Base-by-base conservation (phyloP, 2,888 invertebrate genomes). In the Agrilus mali region DNA sequence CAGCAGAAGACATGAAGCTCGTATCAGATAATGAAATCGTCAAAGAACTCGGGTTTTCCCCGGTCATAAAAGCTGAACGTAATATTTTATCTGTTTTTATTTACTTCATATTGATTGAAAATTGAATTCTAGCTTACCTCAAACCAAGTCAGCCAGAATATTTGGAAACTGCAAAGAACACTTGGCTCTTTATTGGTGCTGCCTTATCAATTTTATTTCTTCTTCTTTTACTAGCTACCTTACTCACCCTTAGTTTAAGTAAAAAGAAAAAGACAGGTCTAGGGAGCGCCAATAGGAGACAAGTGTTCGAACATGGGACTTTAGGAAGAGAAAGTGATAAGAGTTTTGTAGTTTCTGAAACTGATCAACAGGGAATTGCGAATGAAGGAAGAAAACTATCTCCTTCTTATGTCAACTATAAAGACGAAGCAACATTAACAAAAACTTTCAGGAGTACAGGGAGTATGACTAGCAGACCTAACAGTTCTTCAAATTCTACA, bases 31-130 rank as follows among this genome's bases (percentile, higher is more conserved):
- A 77, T 32, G 88, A 89, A 64, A 86, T 85, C 0, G 77, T 78
- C 0, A 69, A 73, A 17, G 81, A 84, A 50, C 67, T 89, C 40
- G 86, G 86, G 5, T 82, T 82, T 47, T 78, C 81, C 1, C 78
- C 87, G 38, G 75, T 82, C 40, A 82, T 86, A 51, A 88, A 87
- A 68, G 86, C 88, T 45, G 86, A 88, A 72, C 88, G 88, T 88
- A 27, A 27, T 27, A 10, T 27, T 27, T 27, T 27, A 10, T 10
- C 8, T 27, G 2, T 10, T 27, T 27, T 10, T 10, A n/a, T 27
- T 27, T 14, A 13, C 37, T 13, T 31, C 32, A 17, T 10, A 27
- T 10, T 27, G 27, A 27, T 4, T 4, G 2, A 8, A 27, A 27
- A 27, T 10, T 27, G 2, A 10, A 27, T 64, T 64, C 16, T 68